Evolutionary conservation across 2,113 vertebrate species (phyloP), one percentile per base, ranked within the genome.

Genomic region (Pristiophorus japonicus): DNA sequence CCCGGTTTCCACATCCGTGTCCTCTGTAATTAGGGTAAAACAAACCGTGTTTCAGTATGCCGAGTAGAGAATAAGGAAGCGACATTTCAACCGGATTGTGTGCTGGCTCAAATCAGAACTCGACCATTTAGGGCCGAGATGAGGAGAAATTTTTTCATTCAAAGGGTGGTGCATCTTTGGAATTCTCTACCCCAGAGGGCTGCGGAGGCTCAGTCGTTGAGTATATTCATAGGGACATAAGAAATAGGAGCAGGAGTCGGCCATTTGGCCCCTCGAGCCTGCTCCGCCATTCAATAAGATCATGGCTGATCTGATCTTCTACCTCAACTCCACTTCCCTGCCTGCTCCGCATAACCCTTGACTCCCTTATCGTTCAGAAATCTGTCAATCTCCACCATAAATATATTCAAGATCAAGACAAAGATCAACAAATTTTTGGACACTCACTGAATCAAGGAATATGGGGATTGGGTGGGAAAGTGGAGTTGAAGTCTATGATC

Each of bases 1-100:
- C 0, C 97, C 98, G 0, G 96, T 97, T 96, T 98, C 97, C 0
- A 96, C 95, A 62, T 97, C 97, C 3, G 96, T 97, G 63, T 97
- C 97, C 42, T 97, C 97, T 96, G 96, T 95, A 96, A 30, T 51
- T 47, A 18, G 65, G 4, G 95, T 14, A 84, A 65, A 78, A 96
- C 0, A 38, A 45, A 66, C 62, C 27, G 0, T 0, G 95, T 95
- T 10, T 96, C 96, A 22, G 22, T 18, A 51, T 0, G 51, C 2
- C 38, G 67, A 88, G 10, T 42, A n/a, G 38, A 62, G 62, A 63
- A 42, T 38, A 59, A 51, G 27, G 3, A 30, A 88, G 14, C 24
- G 34, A 55, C 47, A 34, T 59, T 24, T 87, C 87, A 91, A 91
- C 55, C 6, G 51, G 0, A 30, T 88, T 45, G 38, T 16, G 4